These are phyloP conservation scores for Trichopria drosophilae DNA, from an alignment of 2,888 invertebrate species.

Conservation along the genomic window DNA sequence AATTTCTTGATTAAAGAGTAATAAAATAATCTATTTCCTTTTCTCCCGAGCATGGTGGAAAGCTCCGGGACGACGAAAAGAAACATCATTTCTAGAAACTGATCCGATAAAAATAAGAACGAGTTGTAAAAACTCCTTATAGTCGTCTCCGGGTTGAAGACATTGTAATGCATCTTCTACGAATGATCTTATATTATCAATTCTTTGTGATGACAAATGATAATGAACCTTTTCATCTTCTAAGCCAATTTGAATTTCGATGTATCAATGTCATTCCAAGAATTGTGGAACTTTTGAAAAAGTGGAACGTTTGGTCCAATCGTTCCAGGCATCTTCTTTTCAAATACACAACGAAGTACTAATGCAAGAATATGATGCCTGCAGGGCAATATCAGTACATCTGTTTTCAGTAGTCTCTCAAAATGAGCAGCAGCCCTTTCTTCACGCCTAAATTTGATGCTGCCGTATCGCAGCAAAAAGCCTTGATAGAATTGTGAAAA, in stretches of 20 bases:
- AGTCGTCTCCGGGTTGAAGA: constrained; percentile 28
- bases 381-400: constrained; percentile 36
- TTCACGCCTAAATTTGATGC: constrained; percentile 39
- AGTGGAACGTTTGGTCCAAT: constrained; percentile 34
- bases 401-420: constrained; percentile 36
- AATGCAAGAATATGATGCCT: constrained; percentile 42
- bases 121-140: constrained; percentile 29
- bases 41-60: too few relatives aligned
- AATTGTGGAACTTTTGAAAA: constrained; percentile 36
- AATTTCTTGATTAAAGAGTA: background rate
- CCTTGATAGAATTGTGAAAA: constrained; percentile 32
- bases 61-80: too few relatives aligned
- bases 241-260: constrained; percentile 24
- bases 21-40: background rate
- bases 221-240: constrained; percentile 20
- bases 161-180: constrained; percentile 16
- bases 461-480: constrained; percentile 40
- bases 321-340: constrained; percentile 29
- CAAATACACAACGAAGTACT: constrained; percentile 36
- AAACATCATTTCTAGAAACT: constrained; percentile 21
- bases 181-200: constrained; percentile 24
- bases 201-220: too few relatives aligned
- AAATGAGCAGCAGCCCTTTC: constrained; percentile 33
- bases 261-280: constrained; percentile 31
- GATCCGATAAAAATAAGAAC: constrained; percentile 26